A percentile compares a stretch with the other conserved stretches of the same genome.
Evolutionary conservation across 2,113 vertebrate genomes (phyloP).

Genomic region (Phoxinus phoxinus): DNA sequence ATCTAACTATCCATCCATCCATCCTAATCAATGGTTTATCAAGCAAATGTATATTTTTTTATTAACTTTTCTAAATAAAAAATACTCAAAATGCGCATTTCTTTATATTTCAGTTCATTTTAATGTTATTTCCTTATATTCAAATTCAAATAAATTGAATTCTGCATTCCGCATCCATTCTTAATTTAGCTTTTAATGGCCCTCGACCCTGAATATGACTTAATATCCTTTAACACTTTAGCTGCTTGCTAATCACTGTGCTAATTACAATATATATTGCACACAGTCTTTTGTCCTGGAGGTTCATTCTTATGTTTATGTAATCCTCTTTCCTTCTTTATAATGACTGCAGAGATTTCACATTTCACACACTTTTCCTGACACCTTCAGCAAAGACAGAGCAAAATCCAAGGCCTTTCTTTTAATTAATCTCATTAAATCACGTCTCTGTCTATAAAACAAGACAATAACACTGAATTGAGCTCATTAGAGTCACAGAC

Average conservation of each 20-base stretch:
- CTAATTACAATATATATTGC: background rate
- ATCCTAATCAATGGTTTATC: too few species aligned
- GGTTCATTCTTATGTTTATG: background rate
- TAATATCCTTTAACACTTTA: background rate
- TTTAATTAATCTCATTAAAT: conserved; percentile 56
- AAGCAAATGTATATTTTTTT: too few species aligned
- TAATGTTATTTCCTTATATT: background rate
- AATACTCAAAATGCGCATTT: background rate
- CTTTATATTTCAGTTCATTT: background rate
- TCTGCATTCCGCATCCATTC: background rate
- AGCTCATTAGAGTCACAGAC: conserved; percentile 52
- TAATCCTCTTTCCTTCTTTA: background rate
- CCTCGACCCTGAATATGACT: background rate
- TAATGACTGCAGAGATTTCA: background rate
- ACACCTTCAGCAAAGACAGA: background rate
- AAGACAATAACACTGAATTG: conserved; percentile 50
- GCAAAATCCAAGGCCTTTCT: conserved; percentile 5
- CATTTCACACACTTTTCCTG: background rate
- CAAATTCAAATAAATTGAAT: background rate
- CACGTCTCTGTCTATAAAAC: conserved; percentile 56
- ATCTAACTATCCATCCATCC: background rate
- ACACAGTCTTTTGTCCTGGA: background rate
- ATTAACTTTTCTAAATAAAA: background rate
- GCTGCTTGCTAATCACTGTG: background rate
- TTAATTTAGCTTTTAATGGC: background rate